Base-by-base conservation (phyloP, 92 coral and sea anemone species). In the Metridium senile region DNA sequence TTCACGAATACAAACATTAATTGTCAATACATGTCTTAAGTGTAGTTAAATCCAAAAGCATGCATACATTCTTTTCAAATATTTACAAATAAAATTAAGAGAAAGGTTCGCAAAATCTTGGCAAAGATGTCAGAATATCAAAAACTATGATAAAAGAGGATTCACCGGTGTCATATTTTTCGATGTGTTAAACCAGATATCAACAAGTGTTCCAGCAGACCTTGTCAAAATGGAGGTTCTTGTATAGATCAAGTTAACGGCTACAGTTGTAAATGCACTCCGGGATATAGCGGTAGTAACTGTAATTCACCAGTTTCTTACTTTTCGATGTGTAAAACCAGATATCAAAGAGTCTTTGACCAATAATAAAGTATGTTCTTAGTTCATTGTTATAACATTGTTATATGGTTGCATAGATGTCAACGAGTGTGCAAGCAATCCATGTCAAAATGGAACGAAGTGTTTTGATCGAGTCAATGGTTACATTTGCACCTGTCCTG, bases 201-300 rank as follows among this genome's bases (percentile, higher is more conserved):
- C 25, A 58, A 82, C 25, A 70, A 75, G 0, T 82, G 86, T 49
- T 28, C 33, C 6, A 33, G 57, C 0, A 79, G 54, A 16, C 72
- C 33, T 1, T 75, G 86, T 39, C 49, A 39, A 39, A 39, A 39
- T 13, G 49, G 49, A 39, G 49, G 8, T 4, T 4, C 49, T 4
- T 82, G 86, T 33, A 54, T 6, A 0, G 81, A 75, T 49, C 71
- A 18, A 28, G 9, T 31, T 4, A 31, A 58, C 66, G 72, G 82
- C 30, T 75, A 34, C 30, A 54, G 1, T 17, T 79, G 83, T 26
- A 23, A 54, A 3, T 79, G 83, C 53, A n/a, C 35, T 18, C 23
- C 34, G 20, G 83, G 77, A 8, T 70, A 58, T 22, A 25, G 26
- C 34, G 83, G 83, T n/a, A 54, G 18, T 25, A 68, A 23, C 26